A percentile compares a stretch with the other conserved stretches of the same genome.
These are phyloP conservation scores for Omphaloscelis lunosa DNA, from an alignment of 2,888 invertebrate species.

Conservation along the genomic window DNA sequence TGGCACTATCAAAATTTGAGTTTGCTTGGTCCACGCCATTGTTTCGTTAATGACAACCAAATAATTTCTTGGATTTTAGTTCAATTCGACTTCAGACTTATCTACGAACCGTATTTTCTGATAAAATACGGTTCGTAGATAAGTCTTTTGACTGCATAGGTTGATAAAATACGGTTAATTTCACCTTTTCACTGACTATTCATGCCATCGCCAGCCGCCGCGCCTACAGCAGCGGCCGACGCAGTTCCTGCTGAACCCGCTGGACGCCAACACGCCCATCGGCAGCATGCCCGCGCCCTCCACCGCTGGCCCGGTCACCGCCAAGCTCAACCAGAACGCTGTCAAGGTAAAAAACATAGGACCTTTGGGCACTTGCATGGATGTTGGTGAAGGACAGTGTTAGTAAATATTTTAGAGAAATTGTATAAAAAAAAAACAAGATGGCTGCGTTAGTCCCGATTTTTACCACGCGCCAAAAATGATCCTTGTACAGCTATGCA, in stretches of 20 bases:
- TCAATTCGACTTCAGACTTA: background rate
- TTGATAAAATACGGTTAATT: too few species aligned
- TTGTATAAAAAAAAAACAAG: background rate
- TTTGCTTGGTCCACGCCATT: background rate
- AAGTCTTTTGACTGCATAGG: too few species aligned
- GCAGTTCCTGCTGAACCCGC: slow-evolving; percentile 80
- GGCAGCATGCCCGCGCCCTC: slow-evolving; percentile 82
- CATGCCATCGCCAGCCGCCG: slow-evolving; percentile 73
- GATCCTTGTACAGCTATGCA: background rate
- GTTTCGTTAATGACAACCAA: background rate
- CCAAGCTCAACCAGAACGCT: slow-evolving; percentile 90
- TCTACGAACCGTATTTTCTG: background rate
- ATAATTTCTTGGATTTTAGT: background rate
- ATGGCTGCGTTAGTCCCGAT: background rate
- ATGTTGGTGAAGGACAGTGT: background rate
- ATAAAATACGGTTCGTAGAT: background rate
- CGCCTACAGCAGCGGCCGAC: slow-evolving; percentile 83
- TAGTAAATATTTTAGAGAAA: background rate
- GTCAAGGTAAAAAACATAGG: slow-evolving; percentile 86
- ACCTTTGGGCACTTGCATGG: too few species aligned
- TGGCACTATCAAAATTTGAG: background rate
- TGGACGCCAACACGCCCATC: slow-evolving; percentile 77
- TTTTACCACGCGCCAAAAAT: background rate
- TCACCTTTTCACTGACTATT: background rate
- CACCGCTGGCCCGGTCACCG: slow-evolving; percentile 90